phyloP scores from a whole-genome alignment of 2,888 invertebrate species.

The Quadroppia sp. region DNA sequence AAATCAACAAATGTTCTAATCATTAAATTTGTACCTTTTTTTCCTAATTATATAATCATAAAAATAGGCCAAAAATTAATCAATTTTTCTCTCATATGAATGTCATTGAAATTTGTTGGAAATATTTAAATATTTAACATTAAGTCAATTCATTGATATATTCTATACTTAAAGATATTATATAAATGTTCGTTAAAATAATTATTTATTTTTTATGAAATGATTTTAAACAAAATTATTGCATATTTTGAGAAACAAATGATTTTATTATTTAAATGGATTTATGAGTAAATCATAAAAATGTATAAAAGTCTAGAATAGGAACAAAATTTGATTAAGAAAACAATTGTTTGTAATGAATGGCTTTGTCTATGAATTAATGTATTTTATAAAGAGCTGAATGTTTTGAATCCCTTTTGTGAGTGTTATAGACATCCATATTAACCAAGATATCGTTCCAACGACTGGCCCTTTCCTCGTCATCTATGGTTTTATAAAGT shows the following conservation, averaged over 20 bases:
- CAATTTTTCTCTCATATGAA: too few relatives aligned
- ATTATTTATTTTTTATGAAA: too few relatives aligned
- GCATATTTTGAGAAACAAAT: neutral
- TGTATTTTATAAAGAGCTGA: neutral
- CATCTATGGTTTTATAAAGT: constrained; percentile 1
- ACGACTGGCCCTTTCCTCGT: constrained; percentile 41
- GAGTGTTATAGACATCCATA: constrained; percentile 22
- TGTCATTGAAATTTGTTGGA: too few relatives aligned
- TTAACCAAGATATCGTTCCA: constrained; percentile 43
- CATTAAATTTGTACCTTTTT: too few relatives aligned
- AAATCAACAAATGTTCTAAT: too few relatives aligned
- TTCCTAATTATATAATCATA: too few relatives aligned
- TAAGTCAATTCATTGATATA: too few relatives aligned
- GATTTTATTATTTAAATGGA: neutral
- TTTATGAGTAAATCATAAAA: neutral
- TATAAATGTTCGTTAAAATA: too few relatives aligned
- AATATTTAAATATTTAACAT: too few relatives aligned
- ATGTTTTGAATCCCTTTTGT: neutral
- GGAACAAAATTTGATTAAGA: constrained; percentile 1
- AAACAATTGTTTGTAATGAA: neutral
- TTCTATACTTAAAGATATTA: too few relatives aligned
- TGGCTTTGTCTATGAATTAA: constrained; percentile 1
- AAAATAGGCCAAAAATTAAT: too few relatives aligned
- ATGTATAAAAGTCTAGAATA: neutral
- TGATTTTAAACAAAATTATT: too few relatives aligned